Evolutionary conservation across 53 echinoderm and acorn worm genomes (phyloP).

Genomic region (Apostichopus leukothele): DNA sequence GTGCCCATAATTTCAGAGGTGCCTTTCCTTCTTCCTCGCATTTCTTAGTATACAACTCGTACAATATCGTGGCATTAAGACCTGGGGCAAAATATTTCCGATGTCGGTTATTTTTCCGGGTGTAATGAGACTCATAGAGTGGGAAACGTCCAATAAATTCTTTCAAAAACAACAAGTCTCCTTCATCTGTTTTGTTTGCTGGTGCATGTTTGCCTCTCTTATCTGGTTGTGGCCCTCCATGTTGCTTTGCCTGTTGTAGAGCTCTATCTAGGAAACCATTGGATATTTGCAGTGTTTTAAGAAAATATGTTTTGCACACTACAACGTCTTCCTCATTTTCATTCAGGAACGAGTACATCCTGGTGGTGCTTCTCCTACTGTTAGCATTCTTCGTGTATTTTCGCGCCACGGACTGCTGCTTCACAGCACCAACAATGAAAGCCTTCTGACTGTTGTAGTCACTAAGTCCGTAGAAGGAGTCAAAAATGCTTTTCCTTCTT

Average conservation of each 20-base stretch:
- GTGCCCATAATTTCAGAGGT: background rate
- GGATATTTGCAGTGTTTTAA: background rate
- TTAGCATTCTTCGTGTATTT: background rate
- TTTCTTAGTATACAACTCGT: background rate
- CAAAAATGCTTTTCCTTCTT: background rate
- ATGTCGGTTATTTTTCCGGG: background rate
- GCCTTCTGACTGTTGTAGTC: slow-evolving; percentile 20
- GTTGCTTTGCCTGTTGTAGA: background rate
- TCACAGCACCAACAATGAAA: slow-evolving; percentile 17
- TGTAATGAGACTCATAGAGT: background rate
- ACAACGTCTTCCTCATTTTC: slow-evolving; percentile 13
- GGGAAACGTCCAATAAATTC: background rate
- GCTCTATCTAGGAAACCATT: slow-evolving; percentile 9
- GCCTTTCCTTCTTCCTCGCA: background rate
- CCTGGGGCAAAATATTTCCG: slow-evolving; percentile 10
- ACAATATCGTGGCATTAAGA: background rate
- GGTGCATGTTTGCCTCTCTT: slow-evolving; percentile 1
- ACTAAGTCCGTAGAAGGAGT: background rate
- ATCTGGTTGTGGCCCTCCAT: slow-evolving; percentile 17
- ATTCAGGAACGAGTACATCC: slow-evolving; percentile 1
- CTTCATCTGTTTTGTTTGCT: slow-evolving; percentile 14
- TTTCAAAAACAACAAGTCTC: slow-evolving; percentile 9
- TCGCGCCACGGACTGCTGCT: background rate
- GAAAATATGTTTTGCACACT: background rate
- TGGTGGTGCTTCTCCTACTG: slow-evolving; percentile 7